Percentiles rank a stretch among this genome's conserved stretches.
Conservation (phyloP, 2,888 invertebrate genomes). For the Luperina nickerlii region DNA sequence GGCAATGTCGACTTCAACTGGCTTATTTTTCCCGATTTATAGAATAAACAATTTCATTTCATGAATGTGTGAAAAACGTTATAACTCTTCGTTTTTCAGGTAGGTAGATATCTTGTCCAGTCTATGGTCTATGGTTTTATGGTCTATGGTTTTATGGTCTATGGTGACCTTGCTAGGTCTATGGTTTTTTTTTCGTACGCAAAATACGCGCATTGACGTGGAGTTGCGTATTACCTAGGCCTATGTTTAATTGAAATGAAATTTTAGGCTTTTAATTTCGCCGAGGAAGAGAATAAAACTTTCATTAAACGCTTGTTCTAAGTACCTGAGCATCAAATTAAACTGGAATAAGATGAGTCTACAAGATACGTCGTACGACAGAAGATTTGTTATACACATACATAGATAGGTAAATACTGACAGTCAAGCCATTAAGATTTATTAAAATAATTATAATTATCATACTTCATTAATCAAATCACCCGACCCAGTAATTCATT, state of each 20-base stretch:
- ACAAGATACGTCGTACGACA: not conserved
- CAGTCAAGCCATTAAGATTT: not conserved
- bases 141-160: not conserved
- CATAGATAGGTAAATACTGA: not conserved
- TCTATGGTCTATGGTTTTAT: not conserved
- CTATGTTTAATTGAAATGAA: not conserved
- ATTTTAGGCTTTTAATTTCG: not conserved
- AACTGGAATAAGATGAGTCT: not conserved
- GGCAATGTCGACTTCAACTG: not conserved
- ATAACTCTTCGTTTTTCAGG: not conserved
- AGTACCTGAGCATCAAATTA: not conserved
- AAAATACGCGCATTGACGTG: too few relatives aligned
- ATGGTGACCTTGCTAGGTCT: not conserved
- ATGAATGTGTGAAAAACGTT: not conserved
- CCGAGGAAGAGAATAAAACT: not conserved
- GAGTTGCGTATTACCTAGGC: not conserved
- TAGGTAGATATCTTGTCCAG: not conserved
- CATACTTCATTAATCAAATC: not conserved
- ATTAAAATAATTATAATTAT: not conserved
- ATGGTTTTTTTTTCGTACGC: not conserved
- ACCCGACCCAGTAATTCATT: not conserved
- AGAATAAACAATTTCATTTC: not conserved
- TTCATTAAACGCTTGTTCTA: too few relatives aligned
- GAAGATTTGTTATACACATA: not conserved
- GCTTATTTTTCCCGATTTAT: not conserved